phyloP scores from a whole-genome alignment of 2,888 invertebrate species.

The Sepioteuthis lessoniana region DNA sequence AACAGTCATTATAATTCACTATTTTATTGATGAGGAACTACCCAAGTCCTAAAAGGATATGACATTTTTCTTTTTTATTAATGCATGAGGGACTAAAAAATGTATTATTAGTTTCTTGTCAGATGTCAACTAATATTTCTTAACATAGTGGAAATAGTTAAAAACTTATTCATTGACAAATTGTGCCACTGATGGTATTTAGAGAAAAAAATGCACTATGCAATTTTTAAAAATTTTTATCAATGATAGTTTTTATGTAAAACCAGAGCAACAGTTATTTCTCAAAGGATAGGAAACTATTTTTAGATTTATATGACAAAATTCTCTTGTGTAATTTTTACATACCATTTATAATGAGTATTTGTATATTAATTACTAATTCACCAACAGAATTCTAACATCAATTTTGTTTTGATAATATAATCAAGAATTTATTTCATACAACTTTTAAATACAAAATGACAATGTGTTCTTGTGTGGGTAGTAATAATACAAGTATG shows the following conservation, averaged over 20 bases:
- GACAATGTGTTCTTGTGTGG: too few relatives aligned
- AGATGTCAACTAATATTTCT: too few relatives aligned
- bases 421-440: background rate
- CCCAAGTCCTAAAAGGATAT: too few relatives aligned
- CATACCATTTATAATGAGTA: slow-evolving; percentile 2
- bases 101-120: too few relatives aligned
- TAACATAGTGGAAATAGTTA: background rate
- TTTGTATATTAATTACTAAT: background rate
- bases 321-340: background rate
- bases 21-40: too few relatives aligned
- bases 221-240: background rate
- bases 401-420: background rate
- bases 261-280: background rate
- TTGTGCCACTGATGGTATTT: background rate
- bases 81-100: too few relatives aligned
- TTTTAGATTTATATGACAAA: background rate
- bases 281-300: background rate
- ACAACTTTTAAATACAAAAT: too few relatives aligned
- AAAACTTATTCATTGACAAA: background rate
- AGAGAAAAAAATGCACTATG: background rate
- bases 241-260: background rate
- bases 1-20: too few relatives aligned
- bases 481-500: too few relatives aligned
- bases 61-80: too few relatives aligned
- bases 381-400: background rate